A percentile compares a stretch with the other conserved stretches of the same genome.
Evolutionary conservation across 1,140 invertebrate species (phyloP).

Genomic region (Aphaenogaster floridana): DNA sequence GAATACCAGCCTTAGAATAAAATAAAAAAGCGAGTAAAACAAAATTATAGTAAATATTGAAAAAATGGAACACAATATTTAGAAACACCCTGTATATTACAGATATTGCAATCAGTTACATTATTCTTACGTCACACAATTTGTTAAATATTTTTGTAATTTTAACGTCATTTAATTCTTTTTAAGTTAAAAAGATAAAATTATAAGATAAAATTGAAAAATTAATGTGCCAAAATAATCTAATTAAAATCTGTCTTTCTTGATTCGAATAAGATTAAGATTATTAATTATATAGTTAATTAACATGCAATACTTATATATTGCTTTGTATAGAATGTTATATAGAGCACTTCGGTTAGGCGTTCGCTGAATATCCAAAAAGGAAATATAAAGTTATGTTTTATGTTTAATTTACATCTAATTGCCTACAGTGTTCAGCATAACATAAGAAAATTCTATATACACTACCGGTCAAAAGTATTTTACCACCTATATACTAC

Average conservation of each 20-base stretch:
- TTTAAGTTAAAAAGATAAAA: too few species aligned
- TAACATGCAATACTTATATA: constrained; percentile 5
- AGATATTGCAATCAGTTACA: constrained; percentile 25
- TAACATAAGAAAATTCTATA: constrained; percentile 4
- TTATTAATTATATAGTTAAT: not conserved
- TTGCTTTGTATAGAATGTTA: not conserved
- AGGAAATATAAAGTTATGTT: not conserved
- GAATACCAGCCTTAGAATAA: too few species aligned
- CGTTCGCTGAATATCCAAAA: constrained; percentile 45
- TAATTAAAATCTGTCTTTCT: not conserved
- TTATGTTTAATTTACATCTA: constrained; percentile 34
- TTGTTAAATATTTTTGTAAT: constrained; percentile 2
- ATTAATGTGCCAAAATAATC: not conserved
- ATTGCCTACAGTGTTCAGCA: constrained; percentile 9
- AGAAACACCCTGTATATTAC: not conserved
- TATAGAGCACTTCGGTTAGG: constrained; percentile 19
- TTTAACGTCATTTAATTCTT: constrained; percentile 3
- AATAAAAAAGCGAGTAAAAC: too few species aligned
- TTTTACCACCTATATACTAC: too few species aligned
- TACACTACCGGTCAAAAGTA: not conserved
- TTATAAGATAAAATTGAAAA: constrained; percentile 7
- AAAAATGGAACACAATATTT: too few species aligned
- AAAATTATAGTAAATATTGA: too few species aligned
- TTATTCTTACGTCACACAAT: not conserved
- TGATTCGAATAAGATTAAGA: not conserved